phyloP scores from a whole-genome alignment of 30 jellyfish, hydroid and myxozoan species.

The Turritopsis dohrnii region DNA sequence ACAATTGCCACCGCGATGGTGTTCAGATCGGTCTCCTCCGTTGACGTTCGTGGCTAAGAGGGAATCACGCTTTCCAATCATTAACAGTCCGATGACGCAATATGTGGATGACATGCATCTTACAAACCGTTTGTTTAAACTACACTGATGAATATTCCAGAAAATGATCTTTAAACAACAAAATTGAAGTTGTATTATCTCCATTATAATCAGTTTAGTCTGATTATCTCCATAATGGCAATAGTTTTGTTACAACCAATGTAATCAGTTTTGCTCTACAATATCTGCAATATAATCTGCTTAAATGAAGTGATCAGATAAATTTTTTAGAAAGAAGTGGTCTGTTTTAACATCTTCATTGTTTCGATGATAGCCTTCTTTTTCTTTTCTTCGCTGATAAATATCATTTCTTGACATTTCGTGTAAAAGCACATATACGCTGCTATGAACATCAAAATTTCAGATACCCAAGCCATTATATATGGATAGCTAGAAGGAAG shows the following conservation, averaged over 20 bases:
- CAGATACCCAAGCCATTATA: conserved; percentile 14
- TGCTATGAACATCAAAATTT: conserved; percentile 2
- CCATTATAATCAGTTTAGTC: not conserved
- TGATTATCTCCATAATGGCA: not conserved
- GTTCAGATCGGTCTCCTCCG: conserved; percentile 39
- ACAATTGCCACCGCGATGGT: conserved; percentile 60
- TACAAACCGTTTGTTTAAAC: conserved; percentile 10
- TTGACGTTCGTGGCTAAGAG: not conserved
- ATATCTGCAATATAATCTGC: no score
- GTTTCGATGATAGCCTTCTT: not conserved
- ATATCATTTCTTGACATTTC: conserved; percentile 4
- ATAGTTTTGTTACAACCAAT: no score
- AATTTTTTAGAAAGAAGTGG: not conserved
- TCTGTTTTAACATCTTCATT: not conserved
- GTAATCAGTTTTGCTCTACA: not conserved
- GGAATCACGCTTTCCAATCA: conserved; percentile 44
- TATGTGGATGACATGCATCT: conserved; percentile 24
- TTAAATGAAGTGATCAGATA: not conserved
- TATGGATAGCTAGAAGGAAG: conserved; percentile 3
- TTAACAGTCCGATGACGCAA: conserved; percentile 76
- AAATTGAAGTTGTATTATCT: not conserved
- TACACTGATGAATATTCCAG: not conserved
- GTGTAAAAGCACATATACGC: conserved; percentile 2
- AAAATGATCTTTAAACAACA: not conserved
- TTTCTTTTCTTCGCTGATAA: not conserved